Percentiles rank a stretch among this genome's conserved stretches.
Conservation (phyloP, 2,113 vertebrate genomes). For the Bos javanicus region DNA sequence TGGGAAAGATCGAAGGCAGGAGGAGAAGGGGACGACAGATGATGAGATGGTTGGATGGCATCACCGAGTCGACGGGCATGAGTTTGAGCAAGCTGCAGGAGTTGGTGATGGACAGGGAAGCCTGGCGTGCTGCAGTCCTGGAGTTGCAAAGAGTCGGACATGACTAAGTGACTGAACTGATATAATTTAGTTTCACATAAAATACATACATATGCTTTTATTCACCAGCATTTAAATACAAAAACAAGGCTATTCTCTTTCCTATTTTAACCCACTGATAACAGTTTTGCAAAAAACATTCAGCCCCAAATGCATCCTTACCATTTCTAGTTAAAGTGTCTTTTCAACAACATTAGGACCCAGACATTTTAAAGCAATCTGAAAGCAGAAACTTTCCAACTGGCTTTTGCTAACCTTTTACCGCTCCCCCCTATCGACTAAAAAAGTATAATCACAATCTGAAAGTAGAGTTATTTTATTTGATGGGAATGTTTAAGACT, state of each 20-base stretch:
- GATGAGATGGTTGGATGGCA: background rate
- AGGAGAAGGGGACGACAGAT: background rate
- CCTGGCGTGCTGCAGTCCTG: background rate
- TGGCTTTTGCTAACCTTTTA: background rate
- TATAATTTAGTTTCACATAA: background rate
- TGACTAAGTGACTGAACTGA: background rate
- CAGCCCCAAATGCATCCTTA: background rate
- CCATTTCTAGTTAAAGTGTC: background rate
- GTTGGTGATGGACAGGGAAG: background rate
- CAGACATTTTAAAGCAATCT: background rate
- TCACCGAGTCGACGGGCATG: rapidly evolving
- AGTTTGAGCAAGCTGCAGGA: background rate
- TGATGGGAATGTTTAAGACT: background rate
- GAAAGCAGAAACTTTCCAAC: background rate
- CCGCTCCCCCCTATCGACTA: background rate
- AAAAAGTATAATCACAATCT: background rate
- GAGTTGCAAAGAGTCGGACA: background rate
- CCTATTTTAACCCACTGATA: background rate
- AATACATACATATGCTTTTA: background rate
- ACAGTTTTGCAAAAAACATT: background rate
- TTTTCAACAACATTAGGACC: background rate
- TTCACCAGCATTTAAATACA: background rate
- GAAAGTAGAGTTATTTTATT: background rate
- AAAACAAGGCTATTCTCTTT: background rate
- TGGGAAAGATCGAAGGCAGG: background rate